These are phyloP conservation scores for Alaudala cheleensis DNA, from an alignment of 2,113 vertebrate species.

Conservation along the genomic window DNA sequence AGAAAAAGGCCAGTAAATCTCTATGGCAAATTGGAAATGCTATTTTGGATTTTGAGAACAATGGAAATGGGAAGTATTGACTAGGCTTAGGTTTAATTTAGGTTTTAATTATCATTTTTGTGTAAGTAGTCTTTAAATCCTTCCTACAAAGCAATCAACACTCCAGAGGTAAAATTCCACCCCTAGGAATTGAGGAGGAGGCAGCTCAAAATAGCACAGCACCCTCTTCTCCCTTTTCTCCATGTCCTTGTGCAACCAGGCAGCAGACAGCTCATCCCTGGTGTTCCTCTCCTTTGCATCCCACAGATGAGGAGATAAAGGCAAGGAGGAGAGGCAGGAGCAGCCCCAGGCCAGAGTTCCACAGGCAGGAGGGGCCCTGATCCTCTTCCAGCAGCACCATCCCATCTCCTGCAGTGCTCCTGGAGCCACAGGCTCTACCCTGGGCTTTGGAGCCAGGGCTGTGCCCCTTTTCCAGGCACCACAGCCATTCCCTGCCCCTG, in stretches of 20 bases:
- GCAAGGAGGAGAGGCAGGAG: neutral
- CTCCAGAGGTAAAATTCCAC: constrained; percentile 35
- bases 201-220: constrained; percentile 27
- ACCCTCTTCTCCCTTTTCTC: neutral
- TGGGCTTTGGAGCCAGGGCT: neutral
- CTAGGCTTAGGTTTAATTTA: neutral
- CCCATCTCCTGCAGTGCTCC: neutral
- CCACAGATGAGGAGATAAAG: neutral
- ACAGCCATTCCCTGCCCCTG: neutral
- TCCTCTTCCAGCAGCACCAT: neutral
- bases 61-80: neutral
- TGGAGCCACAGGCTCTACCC: neutral
- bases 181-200: constrained; percentile 39
- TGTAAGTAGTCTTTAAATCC: constrained; percentile 12
- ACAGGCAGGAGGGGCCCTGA: neutral
- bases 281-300: neutral
- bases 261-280: neutral
- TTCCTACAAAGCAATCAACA: neutral
- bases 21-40: neutral
- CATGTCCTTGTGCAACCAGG: neutral
- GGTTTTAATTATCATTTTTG: constrained; percentile 20
- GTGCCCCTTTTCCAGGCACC: neutral
- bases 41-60: neutral
- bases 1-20: neutral
- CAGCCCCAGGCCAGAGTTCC: neutral